phyloP scores from a whole-genome alignment of 2,888 invertebrate species.

The Nephrocerus scutellatus region DNA sequence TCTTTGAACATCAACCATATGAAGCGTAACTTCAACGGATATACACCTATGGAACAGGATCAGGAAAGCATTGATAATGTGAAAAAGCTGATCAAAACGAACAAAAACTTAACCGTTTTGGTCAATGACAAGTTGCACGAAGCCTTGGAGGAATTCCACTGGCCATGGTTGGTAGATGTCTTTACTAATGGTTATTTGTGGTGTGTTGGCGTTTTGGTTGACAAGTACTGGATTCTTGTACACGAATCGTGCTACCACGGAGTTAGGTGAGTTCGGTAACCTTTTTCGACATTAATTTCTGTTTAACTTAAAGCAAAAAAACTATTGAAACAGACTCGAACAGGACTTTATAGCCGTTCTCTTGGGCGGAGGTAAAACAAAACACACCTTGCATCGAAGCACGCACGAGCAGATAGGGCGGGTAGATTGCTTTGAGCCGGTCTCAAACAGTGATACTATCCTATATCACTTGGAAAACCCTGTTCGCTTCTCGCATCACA shows the following conservation, averaged over 20 bases:
- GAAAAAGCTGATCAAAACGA: constrained; percentile 31
- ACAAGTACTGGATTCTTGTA: constrained; percentile 60
- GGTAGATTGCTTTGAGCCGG: constrained; percentile 54
- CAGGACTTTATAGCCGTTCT: constrained; percentile 57
- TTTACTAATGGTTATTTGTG: constrained; percentile 62
- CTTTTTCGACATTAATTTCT: background rate
- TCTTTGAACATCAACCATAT: constrained; percentile 21
- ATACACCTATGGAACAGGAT: constrained; percentile 32
- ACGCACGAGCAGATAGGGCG: constrained; percentile 64
- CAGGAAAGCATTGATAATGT: constrained; percentile 35
- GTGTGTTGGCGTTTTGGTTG: constrained; percentile 64
- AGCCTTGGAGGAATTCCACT: constrained; percentile 43
- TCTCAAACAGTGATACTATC: constrained; percentile 55
- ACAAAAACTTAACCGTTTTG: constrained; percentile 35
- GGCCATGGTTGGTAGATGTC: constrained; percentile 71
- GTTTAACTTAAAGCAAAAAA: background rate
- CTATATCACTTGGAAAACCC: constrained; percentile 58
- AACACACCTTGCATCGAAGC: constrained; percentile 53
- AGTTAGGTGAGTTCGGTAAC: constrained; percentile 28
- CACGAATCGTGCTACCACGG: constrained; percentile 50
- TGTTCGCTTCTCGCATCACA: constrained; percentile 56
- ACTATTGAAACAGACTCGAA: constrained; percentile 45
- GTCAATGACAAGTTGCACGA: constrained; percentile 37
- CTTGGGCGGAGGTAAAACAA: constrained; percentile 60
- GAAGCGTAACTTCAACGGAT: too few species aligned